These are phyloP conservation scores for Gryon sp. DNA, from an alignment of 1,140 invertebrate species.

Conservation along the genomic window DNA sequence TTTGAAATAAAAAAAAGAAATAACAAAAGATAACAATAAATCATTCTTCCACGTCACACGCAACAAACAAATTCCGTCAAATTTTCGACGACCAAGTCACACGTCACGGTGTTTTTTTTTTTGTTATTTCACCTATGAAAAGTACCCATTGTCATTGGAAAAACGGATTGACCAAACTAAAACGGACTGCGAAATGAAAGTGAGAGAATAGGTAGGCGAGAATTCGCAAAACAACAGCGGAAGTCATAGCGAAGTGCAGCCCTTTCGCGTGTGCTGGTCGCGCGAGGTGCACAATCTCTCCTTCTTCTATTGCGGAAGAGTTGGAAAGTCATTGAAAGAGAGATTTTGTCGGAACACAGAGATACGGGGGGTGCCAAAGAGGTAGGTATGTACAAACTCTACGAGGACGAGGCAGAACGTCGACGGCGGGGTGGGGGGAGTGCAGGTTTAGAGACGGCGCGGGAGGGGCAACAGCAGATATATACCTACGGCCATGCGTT, in stretches of 20 bases:
- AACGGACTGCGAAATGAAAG: constrained; percentile 22
- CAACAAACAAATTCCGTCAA: constrained; percentile 39
- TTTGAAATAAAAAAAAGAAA: neutral
- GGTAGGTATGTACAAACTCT: constrained; percentile 46
- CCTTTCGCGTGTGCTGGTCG: constrained; percentile 19
- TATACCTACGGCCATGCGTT: constrained; percentile 80
- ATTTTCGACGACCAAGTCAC: neutral
- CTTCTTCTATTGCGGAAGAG: constrained; percentile 63
- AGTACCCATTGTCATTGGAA: constrained; percentile 16
- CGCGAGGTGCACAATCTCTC: neutral
- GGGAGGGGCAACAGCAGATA: constrained; percentile 74
- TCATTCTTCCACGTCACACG: neutral
- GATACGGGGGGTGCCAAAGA: constrained; percentile 54
- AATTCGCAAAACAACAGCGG: constrained; percentile 16
- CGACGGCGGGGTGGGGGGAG: constrained; percentile 1
- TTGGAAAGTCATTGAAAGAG: constrained; percentile 74
- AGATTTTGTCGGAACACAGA: constrained; percentile 61
- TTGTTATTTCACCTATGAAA: constrained; percentile 9
- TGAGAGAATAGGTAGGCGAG: neutral
- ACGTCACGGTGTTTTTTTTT: constrained; percentile 4
- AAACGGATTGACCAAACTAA: constrained; percentile 37
- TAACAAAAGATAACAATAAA: constrained; percentile 24
- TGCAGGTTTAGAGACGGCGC: constrained; percentile 37
- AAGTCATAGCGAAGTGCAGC: constrained; percentile 20
- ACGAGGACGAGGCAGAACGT: constrained; percentile 40